Evolutionary conservation across 2,888 invertebrate species (phyloP).

Genomic region (Conops quadrifasciatus): DNA sequence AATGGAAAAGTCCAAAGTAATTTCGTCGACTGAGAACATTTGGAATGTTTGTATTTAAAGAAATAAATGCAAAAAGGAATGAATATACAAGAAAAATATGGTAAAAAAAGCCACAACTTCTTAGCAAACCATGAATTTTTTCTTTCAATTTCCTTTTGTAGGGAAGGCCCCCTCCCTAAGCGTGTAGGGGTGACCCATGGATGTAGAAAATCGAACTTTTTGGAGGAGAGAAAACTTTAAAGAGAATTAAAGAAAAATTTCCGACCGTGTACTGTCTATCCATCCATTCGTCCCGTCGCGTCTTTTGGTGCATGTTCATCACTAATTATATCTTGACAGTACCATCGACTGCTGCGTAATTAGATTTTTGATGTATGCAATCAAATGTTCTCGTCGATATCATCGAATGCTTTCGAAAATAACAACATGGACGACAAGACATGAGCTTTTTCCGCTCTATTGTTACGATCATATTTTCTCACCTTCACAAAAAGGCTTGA

Average conservation of each 20-base stretch:
- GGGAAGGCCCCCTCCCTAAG: no score
- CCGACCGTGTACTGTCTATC: neutral
- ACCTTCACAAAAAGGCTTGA: constrained; percentile 14
- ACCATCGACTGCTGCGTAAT: constrained; percentile 22
- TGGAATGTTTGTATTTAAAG: no score
- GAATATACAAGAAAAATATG: no score
- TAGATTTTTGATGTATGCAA: constrained; percentile 27
- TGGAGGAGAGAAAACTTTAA: no score
- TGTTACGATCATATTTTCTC: neutral
- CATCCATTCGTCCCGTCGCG: neutral
- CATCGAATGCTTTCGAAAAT: constrained; percentile 6
- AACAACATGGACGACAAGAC: no score
- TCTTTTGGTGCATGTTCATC: neutral
- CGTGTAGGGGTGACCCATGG: no score
- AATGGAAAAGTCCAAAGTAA: no score
- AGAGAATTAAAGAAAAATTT: constrained; percentile 3
- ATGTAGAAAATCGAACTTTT: no score
- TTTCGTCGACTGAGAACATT: no score
- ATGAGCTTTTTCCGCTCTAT: neutral
- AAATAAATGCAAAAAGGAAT: no score
- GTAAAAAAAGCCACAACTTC: no score
- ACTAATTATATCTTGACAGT: constrained; percentile 21
- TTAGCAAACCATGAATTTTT: no score
- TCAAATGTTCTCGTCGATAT: constrained; percentile 18
- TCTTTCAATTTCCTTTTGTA: neutral